Evolutionary conservation across 2,888 invertebrate genomes (phyloP), one percentile per base, ranked within the genome.

Genomic region (Sialis lutaria): DNA sequence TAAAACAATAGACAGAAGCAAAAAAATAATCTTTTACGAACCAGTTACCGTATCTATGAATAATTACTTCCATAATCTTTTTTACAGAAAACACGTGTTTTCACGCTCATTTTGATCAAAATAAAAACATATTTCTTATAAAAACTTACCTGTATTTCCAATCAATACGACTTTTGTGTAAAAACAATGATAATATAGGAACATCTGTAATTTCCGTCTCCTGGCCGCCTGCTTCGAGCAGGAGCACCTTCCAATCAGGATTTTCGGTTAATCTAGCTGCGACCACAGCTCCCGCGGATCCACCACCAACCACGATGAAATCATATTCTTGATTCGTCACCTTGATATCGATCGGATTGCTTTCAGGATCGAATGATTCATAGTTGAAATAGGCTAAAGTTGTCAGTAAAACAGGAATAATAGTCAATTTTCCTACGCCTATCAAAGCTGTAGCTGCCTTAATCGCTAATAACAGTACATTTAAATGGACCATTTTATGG

Each of bases 201-300:
- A 89, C 88, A 60, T 89, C 89, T 0, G 86, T 82, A 43, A 88
- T 81, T 58, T 88, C 87, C 0, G 84, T 87, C 61, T 90, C 89
- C 53, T 86, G 85, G 0, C 87, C 88, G 7, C 90, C 90, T 0
- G 89, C 89, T 62, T 90, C 90, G 41, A 90, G 57, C 8, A 90
- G 63, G 42, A 90, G 64, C 0, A 89, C 79, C 56, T 75, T 84
- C 86, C 87, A 89, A 6, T 77, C 72, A 4, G 79, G 72, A 13
- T 83, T 70, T 60, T 88, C 89, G 0, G 85, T 75, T 1, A 90
- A 64, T 40, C 92, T 69, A 52, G 86, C 89, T 1, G 86, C 88
- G 6, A 92, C 52, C 0, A 91, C 88, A 0, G 84, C 75, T 0
- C 90, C 90, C 0, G 89, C 89, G 0, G 87, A 85, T 0, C 90